Base-by-base conservation (phyloP, 2,113 vertebrate species). In the Vidua macroura region DNA sequence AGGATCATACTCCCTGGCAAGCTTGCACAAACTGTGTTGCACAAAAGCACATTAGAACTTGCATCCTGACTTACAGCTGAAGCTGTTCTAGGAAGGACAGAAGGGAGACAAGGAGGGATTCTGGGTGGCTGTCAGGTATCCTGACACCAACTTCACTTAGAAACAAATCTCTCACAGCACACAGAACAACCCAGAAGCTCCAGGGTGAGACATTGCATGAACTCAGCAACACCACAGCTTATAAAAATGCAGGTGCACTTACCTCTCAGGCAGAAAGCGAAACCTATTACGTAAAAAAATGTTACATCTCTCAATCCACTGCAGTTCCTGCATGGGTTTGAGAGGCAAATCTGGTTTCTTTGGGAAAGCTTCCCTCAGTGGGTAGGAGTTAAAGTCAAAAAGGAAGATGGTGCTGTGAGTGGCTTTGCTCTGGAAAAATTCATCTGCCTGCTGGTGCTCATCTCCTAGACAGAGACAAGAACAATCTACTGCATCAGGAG, bases 271-370 rank as follows among this genome's bases (percentile, higher is more conserved):
- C 28, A 52, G 22, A 66, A 31, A 13, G 23, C 14, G 24, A 86
- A 73, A 51, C 97, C 96, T 97, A 2, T 96, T 90, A 62, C 15
- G 83, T n/a, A 98, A 93, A 62, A 97, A 63, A 48, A 23, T 17
- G 59, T 97, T 96, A 25, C 97, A 97, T 72, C 96, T 97, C 53
- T 93, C 92, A 73, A 94, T 87, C 97, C 97, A 93, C 2, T 94
- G 25, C 72, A 97, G 6, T 4, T 49, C 39, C 66, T 92, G 72
- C 7, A 67, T 18, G 24, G 82, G 72, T 59, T 48, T 70, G 18
- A 7, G 63, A 33, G 84, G 48, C 28, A 83, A 14, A 43, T 67
- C 63, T 33, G 35, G 33, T 30, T 89, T 77, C 28, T 82, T 86
- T 41, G 67, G 77, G 51, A 97, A 83, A 58, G 91, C 64, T 17